phyloP scores from a whole-genome alignment of 2,797 vertebrate genomes.

The Rhabdomys pumilio region DNA sequence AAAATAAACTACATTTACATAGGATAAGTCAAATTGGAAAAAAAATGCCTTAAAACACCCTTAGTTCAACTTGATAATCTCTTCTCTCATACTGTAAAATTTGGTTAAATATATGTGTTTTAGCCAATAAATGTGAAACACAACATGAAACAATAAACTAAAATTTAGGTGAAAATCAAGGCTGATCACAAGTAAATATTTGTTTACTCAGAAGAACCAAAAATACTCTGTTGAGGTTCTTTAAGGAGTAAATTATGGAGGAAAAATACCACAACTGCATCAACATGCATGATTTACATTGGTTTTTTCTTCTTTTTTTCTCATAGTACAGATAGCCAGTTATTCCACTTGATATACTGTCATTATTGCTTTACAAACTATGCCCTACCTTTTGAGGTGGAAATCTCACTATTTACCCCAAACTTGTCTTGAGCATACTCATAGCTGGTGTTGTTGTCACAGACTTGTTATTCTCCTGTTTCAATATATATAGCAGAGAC shows the following conservation, averaged over 20 bases:
- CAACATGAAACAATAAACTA: background rate
- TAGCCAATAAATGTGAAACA: background rate
- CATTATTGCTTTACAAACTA: background rate
- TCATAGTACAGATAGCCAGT: background rate
- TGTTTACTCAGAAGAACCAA: background rate
- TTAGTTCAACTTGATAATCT: background rate
- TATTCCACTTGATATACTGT: background rate
- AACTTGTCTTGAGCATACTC: background rate
- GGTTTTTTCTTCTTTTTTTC: background rate
- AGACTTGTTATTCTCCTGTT: background rate
- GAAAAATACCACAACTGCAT: background rate
- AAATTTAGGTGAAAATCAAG: background rate
- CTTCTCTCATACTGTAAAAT: background rate
- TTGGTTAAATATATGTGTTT: background rate
- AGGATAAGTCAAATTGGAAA: constrained; percentile 24
- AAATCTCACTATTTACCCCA: background rate
- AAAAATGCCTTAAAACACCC: background rate
- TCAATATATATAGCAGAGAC: background rate
- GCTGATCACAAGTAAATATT: background rate
- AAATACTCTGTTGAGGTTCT: background rate
- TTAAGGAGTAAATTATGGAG: background rate
- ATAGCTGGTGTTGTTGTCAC: no score
- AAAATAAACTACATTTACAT: constrained; percentile 30
- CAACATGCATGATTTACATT: background rate
- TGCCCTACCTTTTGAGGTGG: background rate